A percentile compares a stretch with the other conserved stretches of the same genome.
Conservation (phyloP, 2,113 vertebrate genomes). For the Vulpes lagopus region DNA sequence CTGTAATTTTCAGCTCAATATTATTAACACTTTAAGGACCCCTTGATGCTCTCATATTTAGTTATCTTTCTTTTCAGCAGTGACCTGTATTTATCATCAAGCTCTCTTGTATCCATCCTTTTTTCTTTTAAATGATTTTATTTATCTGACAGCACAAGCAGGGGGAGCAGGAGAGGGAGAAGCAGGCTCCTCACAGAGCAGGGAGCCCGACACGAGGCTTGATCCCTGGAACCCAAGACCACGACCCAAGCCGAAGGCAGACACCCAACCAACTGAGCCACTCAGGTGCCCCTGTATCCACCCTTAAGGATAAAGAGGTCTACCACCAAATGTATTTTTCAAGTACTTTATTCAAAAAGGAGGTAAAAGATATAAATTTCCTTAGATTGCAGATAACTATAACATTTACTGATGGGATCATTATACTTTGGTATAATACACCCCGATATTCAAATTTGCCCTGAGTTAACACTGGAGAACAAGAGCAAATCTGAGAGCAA, state of each 20-base stretch:
- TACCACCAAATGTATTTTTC: neutral
- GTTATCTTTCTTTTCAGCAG: neutral
- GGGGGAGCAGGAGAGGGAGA: too few species aligned
- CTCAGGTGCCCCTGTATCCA: neutral
- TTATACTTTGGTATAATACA: neutral
- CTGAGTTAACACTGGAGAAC: neutral
- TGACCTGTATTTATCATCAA: neutral
- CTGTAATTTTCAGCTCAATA: neutral
- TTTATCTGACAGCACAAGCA: too few species aligned
- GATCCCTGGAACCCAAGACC: too few species aligned
- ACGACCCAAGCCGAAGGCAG: too few species aligned
- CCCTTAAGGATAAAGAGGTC: neutral
- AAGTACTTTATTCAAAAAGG: slow-evolving; percentile 40
- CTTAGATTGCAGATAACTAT: neutral
- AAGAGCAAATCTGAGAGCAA: neutral
- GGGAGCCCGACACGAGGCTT: too few species aligned
- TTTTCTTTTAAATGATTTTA: too few species aligned
- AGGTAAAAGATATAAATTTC: neutral
- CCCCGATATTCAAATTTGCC: neutral
- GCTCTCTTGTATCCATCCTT: neutral
- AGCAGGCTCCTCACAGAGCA: too few species aligned
- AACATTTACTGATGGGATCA: neutral
- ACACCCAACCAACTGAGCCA: too few species aligned
- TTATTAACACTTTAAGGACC: neutral
- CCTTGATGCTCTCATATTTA: neutral